Evolutionary conservation across 2,888 invertebrate genomes (phyloP).

Genomic region (Apamea monoglypha): DNA sequence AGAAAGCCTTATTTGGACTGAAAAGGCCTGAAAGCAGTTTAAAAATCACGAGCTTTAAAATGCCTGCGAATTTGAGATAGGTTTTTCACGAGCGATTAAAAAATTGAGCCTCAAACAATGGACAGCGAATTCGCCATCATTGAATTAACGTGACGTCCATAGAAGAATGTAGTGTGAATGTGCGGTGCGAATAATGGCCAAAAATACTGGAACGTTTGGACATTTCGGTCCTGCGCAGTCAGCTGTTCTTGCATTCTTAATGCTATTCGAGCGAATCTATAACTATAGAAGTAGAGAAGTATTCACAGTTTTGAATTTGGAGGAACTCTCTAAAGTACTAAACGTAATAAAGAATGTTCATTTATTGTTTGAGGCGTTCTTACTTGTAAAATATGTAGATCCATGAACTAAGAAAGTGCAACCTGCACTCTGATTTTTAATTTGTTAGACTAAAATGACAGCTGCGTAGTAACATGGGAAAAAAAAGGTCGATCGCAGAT

Average conservation of each 20-base stretch:
- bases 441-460: too few species aligned
- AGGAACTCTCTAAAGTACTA: not conserved
- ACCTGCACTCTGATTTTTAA: too few species aligned
- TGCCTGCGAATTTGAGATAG: slow-evolving; percentile 38
- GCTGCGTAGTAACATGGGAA: too few species aligned
- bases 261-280: slow-evolving; percentile 27
- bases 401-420: not conserved
- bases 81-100: slow-evolving; percentile 22
- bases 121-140: slow-evolving; percentile 25
- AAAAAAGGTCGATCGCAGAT: too few species aligned
- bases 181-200: slow-evolving; percentile 30
- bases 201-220: slow-evolving; percentile 38
- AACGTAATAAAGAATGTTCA: not conserved
- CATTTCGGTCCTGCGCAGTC: slow-evolving; percentile 18
- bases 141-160: slow-evolving; percentile 40
- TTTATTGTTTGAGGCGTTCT: not conserved
- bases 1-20: not conserved
- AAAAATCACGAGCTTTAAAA: not conserved
- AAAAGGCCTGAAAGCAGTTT: not conserved
- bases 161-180: slow-evolving; percentile 45
- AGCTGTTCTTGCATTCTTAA: slow-evolving; percentile 60
- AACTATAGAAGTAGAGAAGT: not conserved
- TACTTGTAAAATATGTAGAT: not conserved
- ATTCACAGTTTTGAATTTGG: not conserved
- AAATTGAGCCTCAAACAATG: slow-evolving; percentile 15